These are phyloP conservation scores for Rhagonycha fulva DNA, from an alignment of 2,888 invertebrate genomes.

Conservation along the genomic window DNA sequence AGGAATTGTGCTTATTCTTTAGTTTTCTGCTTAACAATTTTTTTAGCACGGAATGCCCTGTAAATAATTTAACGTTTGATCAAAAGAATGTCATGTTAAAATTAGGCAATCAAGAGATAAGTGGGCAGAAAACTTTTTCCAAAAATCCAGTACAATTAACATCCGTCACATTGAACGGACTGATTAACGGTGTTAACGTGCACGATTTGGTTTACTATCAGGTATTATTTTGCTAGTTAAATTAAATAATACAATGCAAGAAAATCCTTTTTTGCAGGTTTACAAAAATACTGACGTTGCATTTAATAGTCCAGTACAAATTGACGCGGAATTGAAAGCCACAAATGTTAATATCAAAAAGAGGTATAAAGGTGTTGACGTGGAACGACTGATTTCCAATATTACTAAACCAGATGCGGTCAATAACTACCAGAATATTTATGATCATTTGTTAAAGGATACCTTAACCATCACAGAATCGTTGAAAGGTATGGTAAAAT, in stretches of 20 bases:
- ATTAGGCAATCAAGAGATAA: slow-evolving; percentile 51
- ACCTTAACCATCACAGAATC: slow-evolving; percentile 44
- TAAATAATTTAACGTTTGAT: slow-evolving; percentile 48
- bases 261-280: slow-evolving; percentile 38
- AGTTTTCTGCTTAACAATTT: neutral
- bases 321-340: slow-evolving; percentile 43
- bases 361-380: slow-evolving; percentile 45
- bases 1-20: slow-evolving; percentile 27
- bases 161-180: slow-evolving; percentile 44
- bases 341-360: slow-evolving; percentile 46
- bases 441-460: slow-evolving; percentile 44
- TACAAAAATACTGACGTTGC: slow-evolving; percentile 39
- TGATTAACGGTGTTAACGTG: slow-evolving; percentile 46
- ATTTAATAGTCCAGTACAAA: slow-evolving; percentile 40
- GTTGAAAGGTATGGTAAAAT: slow-evolving; percentile 43
- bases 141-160: slow-evolving; percentile 39
- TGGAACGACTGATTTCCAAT: slow-evolving; percentile 44
- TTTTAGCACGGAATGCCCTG: slow-evolving; percentile 44
- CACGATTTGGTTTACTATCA: slow-evolving; percentile 44
- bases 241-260: neutral
- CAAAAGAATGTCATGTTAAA: slow-evolving; percentile 49
- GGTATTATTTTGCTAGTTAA: slow-evolving; percentile 37
- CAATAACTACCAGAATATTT: slow-evolving; percentile 48
- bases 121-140: slow-evolving; percentile 49
- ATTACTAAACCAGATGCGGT: slow-evolving; percentile 39